phyloP scores from a whole-genome alignment of 2,797 vertebrate species.

The Darevskia nairensis region DNA sequence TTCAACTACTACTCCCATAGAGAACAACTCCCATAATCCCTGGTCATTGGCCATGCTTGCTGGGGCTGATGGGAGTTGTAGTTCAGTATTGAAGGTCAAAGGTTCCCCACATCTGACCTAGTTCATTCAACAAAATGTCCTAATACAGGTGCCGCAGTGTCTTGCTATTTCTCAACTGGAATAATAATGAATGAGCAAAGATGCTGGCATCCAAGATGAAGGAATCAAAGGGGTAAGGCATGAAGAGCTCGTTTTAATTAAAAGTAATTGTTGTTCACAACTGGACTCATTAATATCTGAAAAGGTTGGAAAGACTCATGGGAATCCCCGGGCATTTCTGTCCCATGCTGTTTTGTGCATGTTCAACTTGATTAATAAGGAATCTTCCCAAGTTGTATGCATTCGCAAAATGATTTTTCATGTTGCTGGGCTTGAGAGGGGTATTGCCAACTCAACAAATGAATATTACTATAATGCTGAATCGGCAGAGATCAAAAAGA shows the following conservation, averaged over 20 bases:
- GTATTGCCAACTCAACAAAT: constrained; percentile 56
- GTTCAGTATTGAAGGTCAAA: too few species aligned
- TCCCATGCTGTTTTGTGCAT: constrained; percentile 27
- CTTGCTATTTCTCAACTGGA: constrained; percentile 46
- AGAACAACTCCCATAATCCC: too few species aligned
- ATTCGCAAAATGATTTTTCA: constrained; percentile 38
- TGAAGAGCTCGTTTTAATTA: constrained; percentile 30
- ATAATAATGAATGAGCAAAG: constrained; percentile 36
- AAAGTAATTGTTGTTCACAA: constrained; percentile 38
- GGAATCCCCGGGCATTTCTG: constrained; percentile 34
- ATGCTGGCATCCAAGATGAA: not conserved
- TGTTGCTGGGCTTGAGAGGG: constrained; percentile 22
- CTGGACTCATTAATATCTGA: constrained; percentile 40
- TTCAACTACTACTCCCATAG: too few species aligned
- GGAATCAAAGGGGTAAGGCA: not conserved
- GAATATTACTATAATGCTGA: not conserved
- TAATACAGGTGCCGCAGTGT: constrained; percentile 30
- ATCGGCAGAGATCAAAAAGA: constrained; percentile 41
- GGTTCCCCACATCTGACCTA: constrained; percentile 7
- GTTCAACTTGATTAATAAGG: constrained; percentile 54
- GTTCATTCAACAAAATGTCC: constrained; percentile 30
- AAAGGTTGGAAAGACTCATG: constrained; percentile 47
- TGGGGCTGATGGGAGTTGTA: too few species aligned
- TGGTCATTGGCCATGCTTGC: too few species aligned
- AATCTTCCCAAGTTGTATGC: constrained; percentile 45